Evolutionary conservation across 2,888 invertebrate genomes (phyloP).

Genomic region (Drosophila neutralis): DNA sequence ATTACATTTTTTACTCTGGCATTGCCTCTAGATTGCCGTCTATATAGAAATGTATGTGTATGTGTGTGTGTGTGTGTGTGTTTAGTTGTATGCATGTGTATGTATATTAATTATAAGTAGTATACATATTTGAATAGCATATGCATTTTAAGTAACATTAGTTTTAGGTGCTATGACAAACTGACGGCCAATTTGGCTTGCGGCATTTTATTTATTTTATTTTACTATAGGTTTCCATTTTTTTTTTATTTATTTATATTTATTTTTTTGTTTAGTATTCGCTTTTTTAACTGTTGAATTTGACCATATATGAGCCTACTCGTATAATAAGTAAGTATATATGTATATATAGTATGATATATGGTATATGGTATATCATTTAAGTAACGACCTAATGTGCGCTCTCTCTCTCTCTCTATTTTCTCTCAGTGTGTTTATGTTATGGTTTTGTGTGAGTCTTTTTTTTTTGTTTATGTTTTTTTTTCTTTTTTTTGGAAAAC

Average conservation of each 20-base stretch:
- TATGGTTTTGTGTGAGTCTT: constrained; percentile 30
- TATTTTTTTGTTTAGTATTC: constrained; percentile 39
- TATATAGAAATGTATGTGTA: constrained; percentile 22
- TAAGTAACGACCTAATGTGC: constrained; percentile 68
- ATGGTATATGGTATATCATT: constrained; percentile 34
- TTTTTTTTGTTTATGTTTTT: constrained; percentile 19
- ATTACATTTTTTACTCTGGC: constrained; percentile 66
- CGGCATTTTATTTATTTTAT: constrained; percentile 37
- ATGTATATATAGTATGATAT: constrained; percentile 19
- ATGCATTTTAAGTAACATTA: constrained; percentile 64
- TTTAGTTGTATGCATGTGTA: constrained; percentile 6
- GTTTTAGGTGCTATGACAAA: constrained; percentile 69
- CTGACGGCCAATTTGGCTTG: constrained; percentile 67
- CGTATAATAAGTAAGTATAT: constrained; percentile 33
- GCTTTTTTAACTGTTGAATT: constrained; percentile 40
- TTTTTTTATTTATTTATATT: constrained; percentile 4
- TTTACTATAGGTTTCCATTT: constrained; percentile 6
- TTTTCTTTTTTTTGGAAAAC: constrained; percentile 34
- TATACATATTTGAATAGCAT: constrained; percentile 33
- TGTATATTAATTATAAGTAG: constrained; percentile 43
- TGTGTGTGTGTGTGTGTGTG: constrained; percentile 8
- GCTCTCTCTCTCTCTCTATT: constrained; percentile 28
- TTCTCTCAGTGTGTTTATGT: constrained; percentile 28
- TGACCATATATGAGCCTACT: constrained; percentile 40
- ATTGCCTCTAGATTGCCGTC: constrained; percentile 54